Conservation (phyloP, 2,888 invertebrate genomes). For the Congeria kusceri region DNA sequence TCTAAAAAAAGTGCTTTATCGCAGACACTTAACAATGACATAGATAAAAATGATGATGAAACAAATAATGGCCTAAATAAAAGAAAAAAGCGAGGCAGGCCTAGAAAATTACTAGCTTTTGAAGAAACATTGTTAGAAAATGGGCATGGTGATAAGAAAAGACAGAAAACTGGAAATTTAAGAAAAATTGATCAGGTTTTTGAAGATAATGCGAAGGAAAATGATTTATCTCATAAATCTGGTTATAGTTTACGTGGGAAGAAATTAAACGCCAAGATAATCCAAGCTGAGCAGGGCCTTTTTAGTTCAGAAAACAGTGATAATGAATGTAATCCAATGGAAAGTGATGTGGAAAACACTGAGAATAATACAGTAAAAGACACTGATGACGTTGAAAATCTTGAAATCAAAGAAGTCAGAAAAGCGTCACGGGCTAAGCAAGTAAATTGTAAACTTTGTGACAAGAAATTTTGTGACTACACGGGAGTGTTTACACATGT, state of each 20-base stretch:
- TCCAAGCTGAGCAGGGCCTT: constrained; percentile 64
- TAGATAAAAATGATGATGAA: too few species aligned
- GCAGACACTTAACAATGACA: too few species aligned
- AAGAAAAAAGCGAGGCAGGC: too few species aligned
- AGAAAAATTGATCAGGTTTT: too few species aligned
- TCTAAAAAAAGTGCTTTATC: too few species aligned
- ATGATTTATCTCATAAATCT: too few species aligned
- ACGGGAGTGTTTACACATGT: constrained; percentile 70
- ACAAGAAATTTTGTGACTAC: constrained; percentile 65
- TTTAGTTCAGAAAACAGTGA: constrained; percentile 11
- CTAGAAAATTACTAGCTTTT: too few species aligned
- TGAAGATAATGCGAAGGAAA: too few species aligned
- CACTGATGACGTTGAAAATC: constrained; percentile 23
- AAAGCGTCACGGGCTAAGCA: constrained; percentile 22
- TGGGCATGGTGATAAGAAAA: too few species aligned
- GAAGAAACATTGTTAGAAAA: too few species aligned
- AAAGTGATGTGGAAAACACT: constrained; percentile 3
- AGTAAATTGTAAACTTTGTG: constrained; percentile 70
- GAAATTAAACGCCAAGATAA: constrained; percentile 65
- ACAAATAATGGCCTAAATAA: too few species aligned
- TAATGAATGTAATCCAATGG: constrained; percentile 15
- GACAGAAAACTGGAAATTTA: too few species aligned
- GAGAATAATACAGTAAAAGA: constrained; percentile 15
- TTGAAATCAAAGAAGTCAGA: constrained; percentile 12
- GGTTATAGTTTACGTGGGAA: constrained; percentile 69